Percentiles rank a stretch among this genome's conserved stretches.
These are phyloP conservation scores for Percina caprodes DNA, from an alignment of 2,113 vertebrate genomes.

Conservation along the genomic window DNA sequence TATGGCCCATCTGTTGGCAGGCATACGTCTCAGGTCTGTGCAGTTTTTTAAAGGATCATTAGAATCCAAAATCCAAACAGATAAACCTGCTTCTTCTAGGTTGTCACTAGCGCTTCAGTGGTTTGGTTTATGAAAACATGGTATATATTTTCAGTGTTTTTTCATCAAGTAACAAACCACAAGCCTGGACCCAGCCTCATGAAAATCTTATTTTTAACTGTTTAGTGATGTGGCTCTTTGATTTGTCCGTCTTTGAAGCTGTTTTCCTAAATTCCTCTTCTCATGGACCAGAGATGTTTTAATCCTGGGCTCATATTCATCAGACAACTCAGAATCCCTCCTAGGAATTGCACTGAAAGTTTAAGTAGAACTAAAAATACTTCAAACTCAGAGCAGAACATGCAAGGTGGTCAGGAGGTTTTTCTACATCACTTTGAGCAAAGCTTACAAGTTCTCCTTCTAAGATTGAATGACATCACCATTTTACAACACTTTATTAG, in stretches of 20 bases:
- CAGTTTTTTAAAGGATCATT: slow-evolving; percentile 33
- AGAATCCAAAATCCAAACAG: slow-evolving; percentile 41
- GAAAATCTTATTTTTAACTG: slow-evolving; percentile 31
- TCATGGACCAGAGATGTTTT: slow-evolving; percentile 56
- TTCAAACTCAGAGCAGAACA: slow-evolving; percentile 12
- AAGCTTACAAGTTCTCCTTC: slow-evolving; percentile 13
- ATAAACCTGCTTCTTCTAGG: neutral
- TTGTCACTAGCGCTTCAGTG: neutral
- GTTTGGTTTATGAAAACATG: neutral
- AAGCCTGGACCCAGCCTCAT: slow-evolving; percentile 18
- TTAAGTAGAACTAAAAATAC: slow-evolving; percentile 48
- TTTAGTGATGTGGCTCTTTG: slow-evolving; percentile 49
- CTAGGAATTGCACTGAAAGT: slow-evolving; percentile 19
- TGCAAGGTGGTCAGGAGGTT: slow-evolving; percentile 19
- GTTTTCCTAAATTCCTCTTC: slow-evolving; percentile 46
- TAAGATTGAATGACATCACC: slow-evolving; percentile 1
- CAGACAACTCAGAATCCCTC: slow-evolving; percentile 42
- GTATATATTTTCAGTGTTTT: slow-evolving; percentile 22
- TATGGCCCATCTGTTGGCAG: slow-evolving; percentile 69
- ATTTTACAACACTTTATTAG: slow-evolving; percentile 1
- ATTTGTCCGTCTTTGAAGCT: slow-evolving; percentile 61
- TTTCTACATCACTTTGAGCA: slow-evolving; percentile 24
- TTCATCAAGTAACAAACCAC: slow-evolving; percentile 12
- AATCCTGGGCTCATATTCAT: slow-evolving; percentile 54
- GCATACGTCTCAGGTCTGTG: slow-evolving; percentile 49